Evolutionary conservation across 2,888 invertebrate species (phyloP), one percentile per base, ranked within the genome.

Genomic region (Siphlonurus alternatus): DNA sequence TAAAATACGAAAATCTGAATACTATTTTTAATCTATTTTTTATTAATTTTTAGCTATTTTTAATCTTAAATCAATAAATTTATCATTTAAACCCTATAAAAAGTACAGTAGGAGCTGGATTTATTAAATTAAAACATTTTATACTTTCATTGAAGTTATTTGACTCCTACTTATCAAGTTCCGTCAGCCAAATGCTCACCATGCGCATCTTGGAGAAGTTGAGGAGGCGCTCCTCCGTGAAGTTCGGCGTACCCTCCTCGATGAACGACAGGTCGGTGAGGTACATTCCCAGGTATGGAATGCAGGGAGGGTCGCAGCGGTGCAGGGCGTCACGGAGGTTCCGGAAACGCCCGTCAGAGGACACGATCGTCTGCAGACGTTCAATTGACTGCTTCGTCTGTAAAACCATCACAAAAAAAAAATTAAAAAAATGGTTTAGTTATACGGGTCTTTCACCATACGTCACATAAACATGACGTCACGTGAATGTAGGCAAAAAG

Each of bases 201-300:
- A 94, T 93, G 78, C 93, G 80, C 93, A 94, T 93, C 77, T 94
- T 94, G 3, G 93, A 92, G 76, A 93, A 94, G 74, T 94, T 94
- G 59, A 94, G 80, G 19, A 94, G 81, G 63, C 88, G 87, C 67
- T 93, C 92, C 1, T 91, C 89, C 0, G 93, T 92, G 74, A 89
- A 88, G 74, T 92, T 93, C 0, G 93, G 87, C 2, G 93, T 92
- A 25, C 93, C 93, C 77, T 94, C 94, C 75, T 94, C 93, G 65
- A 94, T 93, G 75, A 93, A 93, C 2, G 93, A 91, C 61, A 94
- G 78, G 75, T 94, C 93, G 5, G 93, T 91, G 24, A 94, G 77
- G 74, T 94, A 94, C 81, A 93, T 85, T 59, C 94, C 94, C 68
- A 91, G 76, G 73, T 90, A 91, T 0, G 91, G 91, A 67, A 91